Base-by-base conservation (phyloP, 2,888 invertebrate genomes). In the Listrodromus nycthemerus region DNA sequence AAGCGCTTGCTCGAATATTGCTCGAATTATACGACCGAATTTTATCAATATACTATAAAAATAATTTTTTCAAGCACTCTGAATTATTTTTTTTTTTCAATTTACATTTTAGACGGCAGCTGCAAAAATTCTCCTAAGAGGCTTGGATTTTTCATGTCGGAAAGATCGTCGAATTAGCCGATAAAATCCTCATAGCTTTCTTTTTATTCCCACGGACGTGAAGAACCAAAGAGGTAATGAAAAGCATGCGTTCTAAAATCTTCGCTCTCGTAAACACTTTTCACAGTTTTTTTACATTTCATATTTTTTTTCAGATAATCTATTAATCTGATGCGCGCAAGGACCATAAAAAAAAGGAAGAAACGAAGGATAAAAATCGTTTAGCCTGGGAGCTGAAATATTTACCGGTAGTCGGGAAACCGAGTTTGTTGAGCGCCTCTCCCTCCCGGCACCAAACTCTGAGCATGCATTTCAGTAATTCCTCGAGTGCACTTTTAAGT, bases 381-480 rank as follows among this genome's bases (percentile, higher is more conserved):
- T 52, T n/a, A n/a, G 19, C 16, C 10, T 37, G 13, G 13, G 33
- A 52, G 19, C 6, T 10, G 24, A 61, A 70, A 84, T 86, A 88
- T 86, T 90, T 92, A 92, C 92, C 92, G 80, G 91, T 88, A 19
- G 88, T 85, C 90, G 95, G 94, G 83, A 94, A 94, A 90, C 96
- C 95, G 83, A 96, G 94, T 89, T 95, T 94, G 87, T 95, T 95
- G 89, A 96, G 95, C 69, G 96, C 96, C 93, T 96, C 95, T 88
- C 96, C 96, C 92, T 97, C 96, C 88, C 96, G 95, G 92, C 97
- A 97, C 97, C 97, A 97, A 69, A 97, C 95, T 91, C 97, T 94
- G 89, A 97, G 95, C 97, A 97, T 97, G 89, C 96, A 94, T 93
- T 97, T 97, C 90, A 97, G 95, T 86, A 97, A 95, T 91, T 97